Conservation (phyloP, 2,797 vertebrate genomes). For the Orestias chungarensis region DNA sequence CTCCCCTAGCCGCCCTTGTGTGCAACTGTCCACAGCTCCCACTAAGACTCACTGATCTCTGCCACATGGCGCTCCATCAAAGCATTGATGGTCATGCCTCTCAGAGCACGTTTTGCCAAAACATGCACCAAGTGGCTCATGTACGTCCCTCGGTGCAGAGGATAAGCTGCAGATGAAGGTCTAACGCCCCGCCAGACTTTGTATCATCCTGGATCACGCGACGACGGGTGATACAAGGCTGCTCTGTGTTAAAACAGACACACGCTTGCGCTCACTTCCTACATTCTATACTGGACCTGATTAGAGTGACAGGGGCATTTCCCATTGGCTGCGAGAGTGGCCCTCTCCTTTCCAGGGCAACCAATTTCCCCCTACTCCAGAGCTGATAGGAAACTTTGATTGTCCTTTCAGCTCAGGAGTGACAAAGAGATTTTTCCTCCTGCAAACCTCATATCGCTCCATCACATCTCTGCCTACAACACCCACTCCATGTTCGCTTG, state of each 20-base stretch:
- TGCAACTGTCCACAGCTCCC: slow-evolving; percentile 80
- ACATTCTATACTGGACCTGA: slow-evolving; percentile 75
- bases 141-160: slow-evolving; percentile 64
- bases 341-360: slow-evolving; percentile 84
- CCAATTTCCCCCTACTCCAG: slow-evolving; percentile 80
- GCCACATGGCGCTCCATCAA: slow-evolving; percentile 84
- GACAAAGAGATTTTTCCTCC: slow-evolving; percentile 81
- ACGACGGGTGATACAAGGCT: slow-evolving; percentile 59
- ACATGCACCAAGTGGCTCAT: slow-evolving; percentile 56
- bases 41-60: slow-evolving; percentile 82
- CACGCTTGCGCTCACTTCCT: slow-evolving; percentile 47
- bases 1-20: slow-evolving; percentile 71
- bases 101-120: slow-evolving; percentile 71
- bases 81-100: slow-evolving; percentile 74
- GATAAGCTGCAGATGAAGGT: slow-evolving; percentile 73
- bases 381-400: slow-evolving; percentile 85
- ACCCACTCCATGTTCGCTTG: slow-evolving; percentile 40
- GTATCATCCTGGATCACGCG: slow-evolving; percentile 67
- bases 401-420: slow-evolving; percentile 75
- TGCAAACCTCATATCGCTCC: slow-evolving; percentile 73
- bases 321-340: slow-evolving; percentile 83
- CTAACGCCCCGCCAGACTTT: slow-evolving; percentile 65
- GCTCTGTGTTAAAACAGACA: slow-evolving; percentile 49
- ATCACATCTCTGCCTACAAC: slow-evolving; percentile 69
- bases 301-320: slow-evolving; percentile 84